Percentiles rank a stretch among this genome's conserved stretches.
Conservation (phyloP, 2,113 vertebrate genomes). For the Takifugu bimaculatus region DNA sequence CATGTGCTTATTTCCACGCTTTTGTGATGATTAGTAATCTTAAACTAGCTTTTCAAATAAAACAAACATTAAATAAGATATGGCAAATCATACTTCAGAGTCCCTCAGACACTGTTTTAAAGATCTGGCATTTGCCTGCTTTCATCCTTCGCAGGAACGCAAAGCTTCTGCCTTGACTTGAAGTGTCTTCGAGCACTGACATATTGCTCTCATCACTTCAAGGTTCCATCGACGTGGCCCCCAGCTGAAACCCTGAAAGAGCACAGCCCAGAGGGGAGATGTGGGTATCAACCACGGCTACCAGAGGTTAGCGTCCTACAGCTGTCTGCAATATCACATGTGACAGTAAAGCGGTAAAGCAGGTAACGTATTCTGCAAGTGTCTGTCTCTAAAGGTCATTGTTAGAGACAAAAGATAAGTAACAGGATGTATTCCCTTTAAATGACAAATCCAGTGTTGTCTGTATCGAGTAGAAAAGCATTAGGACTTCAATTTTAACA, state of each 20-base stretch:
- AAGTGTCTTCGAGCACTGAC: constrained; percentile 64
- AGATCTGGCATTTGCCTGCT: too few species aligned
- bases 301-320: constrained; percentile 79
- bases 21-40: too few species aligned
- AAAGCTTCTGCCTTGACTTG: constrained; percentile 32
- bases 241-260: constrained; percentile 71
- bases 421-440: not conserved
- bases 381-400: constrained; percentile 85
- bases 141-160: too few species aligned
- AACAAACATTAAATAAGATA: too few species aligned
- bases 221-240: constrained; percentile 61
- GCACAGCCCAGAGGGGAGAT: constrained; percentile 74
- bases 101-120: too few species aligned
- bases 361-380: constrained; percentile 70
- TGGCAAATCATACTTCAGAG: too few species aligned
- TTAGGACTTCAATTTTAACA: too few species aligned
- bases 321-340: constrained; percentile 76
- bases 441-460: not conserved
- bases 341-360: constrained; percentile 80
- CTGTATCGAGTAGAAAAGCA: too few species aligned
- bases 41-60: too few species aligned
- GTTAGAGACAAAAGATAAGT: constrained; percentile 56
- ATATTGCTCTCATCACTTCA: constrained; percentile 66
- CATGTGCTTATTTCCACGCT: too few species aligned
- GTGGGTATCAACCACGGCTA: constrained; percentile 77